These are phyloP conservation scores for Lepidurus apus DNA, from an alignment of 1,140 invertebrate species.

Conservation along the genomic window DNA sequence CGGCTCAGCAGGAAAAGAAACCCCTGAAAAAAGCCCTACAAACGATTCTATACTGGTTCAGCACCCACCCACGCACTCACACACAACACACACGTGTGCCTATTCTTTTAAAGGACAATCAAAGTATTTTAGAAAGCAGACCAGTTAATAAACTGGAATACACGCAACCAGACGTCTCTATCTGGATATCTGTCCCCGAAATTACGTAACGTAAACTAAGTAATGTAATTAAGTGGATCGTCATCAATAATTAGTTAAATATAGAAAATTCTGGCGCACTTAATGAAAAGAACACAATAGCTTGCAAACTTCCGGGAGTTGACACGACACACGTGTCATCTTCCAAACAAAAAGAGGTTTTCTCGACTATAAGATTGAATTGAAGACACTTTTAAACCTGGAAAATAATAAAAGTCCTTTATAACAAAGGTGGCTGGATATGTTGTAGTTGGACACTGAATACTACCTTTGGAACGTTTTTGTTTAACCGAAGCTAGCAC, in stretches of 20 bases:
- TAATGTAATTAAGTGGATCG: too few relatives aligned
- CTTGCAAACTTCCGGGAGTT: background rate
- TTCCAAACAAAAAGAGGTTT: too few relatives aligned
- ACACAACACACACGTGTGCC: background rate
- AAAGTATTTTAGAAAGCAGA: background rate
- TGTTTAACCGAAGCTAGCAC: background rate
- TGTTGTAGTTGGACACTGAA: background rate
- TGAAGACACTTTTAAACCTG: too few relatives aligned
- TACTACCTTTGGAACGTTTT: background rate
- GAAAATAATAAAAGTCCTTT: too few relatives aligned
- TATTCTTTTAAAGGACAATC: background rate
- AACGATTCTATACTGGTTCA: too few relatives aligned
- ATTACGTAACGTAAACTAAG: too few relatives aligned
- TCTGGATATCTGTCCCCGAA: background rate
- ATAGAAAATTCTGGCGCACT: background rate
- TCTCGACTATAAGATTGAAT: too few relatives aligned
- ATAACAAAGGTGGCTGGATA: background rate
- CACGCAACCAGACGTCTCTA: background rate
- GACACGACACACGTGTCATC: background rate
- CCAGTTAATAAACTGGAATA: background rate
- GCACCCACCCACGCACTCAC: too few relatives aligned
- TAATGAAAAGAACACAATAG: background rate
- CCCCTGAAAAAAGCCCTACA: background rate
- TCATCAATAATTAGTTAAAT: background rate
- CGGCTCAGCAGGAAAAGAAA: background rate